Evolutionary conservation across 2,797 vertebrate genomes (phyloP), one percentile per base, ranked within the genome.

Genomic region (Acridotheres tristis): DNA sequence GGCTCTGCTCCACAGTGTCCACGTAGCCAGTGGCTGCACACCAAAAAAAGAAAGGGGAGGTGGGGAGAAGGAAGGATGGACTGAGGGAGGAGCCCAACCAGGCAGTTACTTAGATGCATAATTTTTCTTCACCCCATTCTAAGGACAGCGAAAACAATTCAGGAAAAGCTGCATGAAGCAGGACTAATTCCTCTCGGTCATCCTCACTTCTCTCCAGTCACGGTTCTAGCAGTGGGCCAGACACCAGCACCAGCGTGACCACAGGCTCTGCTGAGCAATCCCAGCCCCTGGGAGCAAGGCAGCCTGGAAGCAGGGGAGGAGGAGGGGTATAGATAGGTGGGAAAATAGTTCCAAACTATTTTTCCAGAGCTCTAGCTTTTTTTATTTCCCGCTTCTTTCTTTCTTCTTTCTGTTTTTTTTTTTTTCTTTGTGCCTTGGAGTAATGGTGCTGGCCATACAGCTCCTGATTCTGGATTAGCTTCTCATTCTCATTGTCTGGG

Each of bases 11-110:
- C 71, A 18, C 34, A 23, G 53, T 4, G 63, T 96, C 95, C 96
- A 97, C 94, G 83, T 91, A 69, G 73, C 69, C 91, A 94, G 63
- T 25, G 55, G 91, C 73, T 67, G 89, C 10, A 9, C 73, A 90
- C 71, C 69, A 93, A 40, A 54, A 53, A 42, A 29, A 6, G 16
- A 2, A 32, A 10, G 5, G 12, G 23, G 10, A 29, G 76, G 25
- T 3, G 2, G 8, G 19, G 11, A 26, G 26, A 54, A 42, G 18
- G 53, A 78, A 72, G 62, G 80, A 80, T 25, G 67, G 61, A 36
- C 40, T 2, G 63, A 81, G 65, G 92, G 94, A 95, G 94, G 95
- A 96, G 87, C 73, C 34, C 48, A 68, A 2, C n/a, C 2, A 40
- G n/a, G 34, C 86, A 22, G 32, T 71, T 32, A 67, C 53, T 17